These are phyloP conservation scores for Leptinotarsa lineolata DNA, from an alignment of 1,140 invertebrate species.

Conservation along the genomic window DNA sequence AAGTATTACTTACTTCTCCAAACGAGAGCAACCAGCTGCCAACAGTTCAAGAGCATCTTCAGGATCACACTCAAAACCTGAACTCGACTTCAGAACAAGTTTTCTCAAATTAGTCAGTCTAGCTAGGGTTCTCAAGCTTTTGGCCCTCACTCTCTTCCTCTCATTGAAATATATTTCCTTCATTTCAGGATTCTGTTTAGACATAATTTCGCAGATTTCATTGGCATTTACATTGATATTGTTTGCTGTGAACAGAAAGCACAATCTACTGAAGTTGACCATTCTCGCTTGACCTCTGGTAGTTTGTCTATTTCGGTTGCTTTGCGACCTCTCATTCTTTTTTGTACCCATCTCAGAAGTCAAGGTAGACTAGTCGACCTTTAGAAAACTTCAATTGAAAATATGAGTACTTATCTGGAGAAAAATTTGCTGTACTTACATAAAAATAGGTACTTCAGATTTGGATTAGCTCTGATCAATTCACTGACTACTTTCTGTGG, in stretches of 20 bases:
- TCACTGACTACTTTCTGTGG: constrained; percentile 38
- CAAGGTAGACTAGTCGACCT: neutral
- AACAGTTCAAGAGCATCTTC: constrained; percentile 44
- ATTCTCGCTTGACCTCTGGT: constrained; percentile 5
- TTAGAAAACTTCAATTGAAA: neutral
- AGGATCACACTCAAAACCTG: constrained; percentile 41
- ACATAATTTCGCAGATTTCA: constrained; percentile 41
- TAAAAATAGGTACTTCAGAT: constrained; percentile 34
- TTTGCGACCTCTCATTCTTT: neutral
- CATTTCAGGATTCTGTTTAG: constrained; percentile 34
- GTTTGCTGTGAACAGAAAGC: constrained; percentile 32
- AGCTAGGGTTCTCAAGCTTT: constrained; percentile 39
- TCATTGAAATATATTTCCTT: constrained; percentile 41
- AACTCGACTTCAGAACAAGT: constrained; percentile 36
- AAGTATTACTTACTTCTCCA: constrained; percentile 36
- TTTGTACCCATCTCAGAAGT: neutral
- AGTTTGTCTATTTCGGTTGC: neutral
- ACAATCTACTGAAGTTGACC: too few species aligned
- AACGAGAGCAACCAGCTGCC: constrained; percentile 40
- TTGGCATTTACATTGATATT: constrained; percentile 42
- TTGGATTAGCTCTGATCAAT: constrained; percentile 34
- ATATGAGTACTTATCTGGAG: neutral
- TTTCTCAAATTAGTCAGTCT: constrained; percentile 38
- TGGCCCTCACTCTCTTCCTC: constrained; percentile 37
- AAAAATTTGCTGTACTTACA: constrained; percentile 30